A percentile compares a stretch with the other conserved stretches of the same genome.
These are phyloP conservation scores for Podargus strigoides DNA, from an alignment of 2,797 vertebrate genomes.

Conservation along the genomic window DNA sequence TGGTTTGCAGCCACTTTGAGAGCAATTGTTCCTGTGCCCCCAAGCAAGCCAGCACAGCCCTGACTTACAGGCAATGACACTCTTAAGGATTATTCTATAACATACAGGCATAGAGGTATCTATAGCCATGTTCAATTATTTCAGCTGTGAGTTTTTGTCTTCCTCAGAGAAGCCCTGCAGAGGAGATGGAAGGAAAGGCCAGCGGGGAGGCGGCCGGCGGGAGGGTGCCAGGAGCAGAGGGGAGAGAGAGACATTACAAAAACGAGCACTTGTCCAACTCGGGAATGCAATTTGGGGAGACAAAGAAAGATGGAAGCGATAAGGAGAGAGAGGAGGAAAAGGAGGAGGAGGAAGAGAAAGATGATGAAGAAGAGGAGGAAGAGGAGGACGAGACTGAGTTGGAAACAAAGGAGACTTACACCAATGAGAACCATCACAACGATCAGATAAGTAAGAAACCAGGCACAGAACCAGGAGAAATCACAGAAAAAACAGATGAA, in stretches of 20 bases:
- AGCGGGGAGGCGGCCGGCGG: fast-evolving
- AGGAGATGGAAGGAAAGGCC: conserved; percentile 3
- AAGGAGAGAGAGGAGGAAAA: conserved; percentile 8
- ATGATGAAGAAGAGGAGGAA: neutral
- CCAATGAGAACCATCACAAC: neutral
- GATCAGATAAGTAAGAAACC: neutral
- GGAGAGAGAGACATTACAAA: conserved; percentile 39
- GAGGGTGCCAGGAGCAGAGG: neutral
- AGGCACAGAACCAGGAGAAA: conserved; percentile 39
- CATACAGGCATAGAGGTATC: neutral
- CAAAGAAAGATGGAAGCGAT: conserved; percentile 35
- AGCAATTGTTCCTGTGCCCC: neutral
- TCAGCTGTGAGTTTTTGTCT: conserved; percentile 58
- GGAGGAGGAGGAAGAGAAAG: neutral
- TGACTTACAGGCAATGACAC: neutral
- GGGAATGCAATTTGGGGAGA: neutral
- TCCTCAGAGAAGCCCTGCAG: conserved; percentile 50
- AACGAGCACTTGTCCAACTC: conserved; percentile 34
- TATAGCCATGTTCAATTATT: neutral
- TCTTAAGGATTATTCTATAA: neutral
- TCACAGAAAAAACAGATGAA: conserved; percentile 67
- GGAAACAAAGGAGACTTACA: conserved; percentile 21
- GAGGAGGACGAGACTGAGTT: conserved; percentile 34
- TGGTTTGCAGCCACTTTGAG: neutral
- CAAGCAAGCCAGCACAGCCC: neutral